Base-by-base conservation (phyloP, 2,113 vertebrate genomes). In the Otocyon megalotis region DNA sequence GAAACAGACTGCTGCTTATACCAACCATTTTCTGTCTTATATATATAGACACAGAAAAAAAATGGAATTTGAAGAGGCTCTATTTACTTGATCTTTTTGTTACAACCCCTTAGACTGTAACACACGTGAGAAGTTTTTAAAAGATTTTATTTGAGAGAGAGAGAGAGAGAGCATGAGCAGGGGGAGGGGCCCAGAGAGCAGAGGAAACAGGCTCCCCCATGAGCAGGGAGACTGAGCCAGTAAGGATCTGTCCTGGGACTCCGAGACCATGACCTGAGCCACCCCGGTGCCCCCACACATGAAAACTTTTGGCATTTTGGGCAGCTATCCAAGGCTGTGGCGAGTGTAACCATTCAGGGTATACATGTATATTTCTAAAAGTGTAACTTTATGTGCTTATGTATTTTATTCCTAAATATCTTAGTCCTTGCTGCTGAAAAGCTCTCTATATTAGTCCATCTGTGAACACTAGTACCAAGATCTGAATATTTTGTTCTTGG, bases 401-500 rank as follows among this genome's bases (percentile, higher is more conserved):
- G 30, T 7, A 54, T 76, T 90, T 96, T 28, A 71, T 88, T 88
- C 43, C 48, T 81, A 84, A 84, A 72, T n/a, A 72, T 22, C 8
- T 91, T 50, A 53, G 48, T 71, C 76, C n/a, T 85, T 24, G 19
- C 15, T 80, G 50, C 62, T 72, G 53, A 67, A 76, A 65, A 54
- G 5, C 62, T 69, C n/a, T 90, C 1, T 20, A 8, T 48, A 53
- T 43, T 76, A 76, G 32, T 89, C 72, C 60, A 87, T 60, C 54
- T 74, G 20, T 79, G 26, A 86, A 89, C 20, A 20, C 22, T 30
- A 93, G 32, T 72, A 60, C 30, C 32, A 80, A 93, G 48, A 89
- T 77, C 63, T 89, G 76, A 80, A 62, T 54, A 96, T 60, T 93
- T 85, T 54, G 7, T 76, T 90, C 83, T 92, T 82, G 83, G 56